Percentiles rank a stretch among this genome's conserved stretches.
Conservation (phyloP, 2,113 vertebrate genomes). For the Lagenorhynchus albirostris region DNA sequence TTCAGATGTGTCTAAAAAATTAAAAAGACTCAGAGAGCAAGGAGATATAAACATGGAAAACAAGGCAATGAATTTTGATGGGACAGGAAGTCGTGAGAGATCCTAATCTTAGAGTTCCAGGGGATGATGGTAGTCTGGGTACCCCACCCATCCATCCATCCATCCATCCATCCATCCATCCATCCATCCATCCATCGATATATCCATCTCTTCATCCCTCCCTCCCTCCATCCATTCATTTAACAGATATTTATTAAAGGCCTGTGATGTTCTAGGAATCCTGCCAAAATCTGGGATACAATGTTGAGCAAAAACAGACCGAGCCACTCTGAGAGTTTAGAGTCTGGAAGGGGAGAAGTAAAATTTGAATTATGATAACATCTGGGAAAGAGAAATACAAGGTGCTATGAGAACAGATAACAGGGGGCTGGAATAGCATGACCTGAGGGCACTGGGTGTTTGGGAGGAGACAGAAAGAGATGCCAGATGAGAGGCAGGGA, state of each 20-base stretch:
- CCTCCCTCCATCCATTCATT: background rate
- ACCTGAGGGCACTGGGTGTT: background rate
- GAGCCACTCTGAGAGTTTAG: background rate
- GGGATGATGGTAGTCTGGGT: background rate
- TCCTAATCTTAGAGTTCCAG: background rate
- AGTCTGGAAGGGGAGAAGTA: background rate
- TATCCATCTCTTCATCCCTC: background rate
- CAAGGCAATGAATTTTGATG: background rate
- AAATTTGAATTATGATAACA: background rate
- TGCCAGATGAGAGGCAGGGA: background rate
- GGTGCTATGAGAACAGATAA: background rate
- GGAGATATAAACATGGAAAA: background rate
- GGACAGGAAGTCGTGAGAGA: background rate
- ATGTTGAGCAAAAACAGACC: background rate
- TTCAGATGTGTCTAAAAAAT: background rate
- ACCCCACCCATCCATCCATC: background rate
- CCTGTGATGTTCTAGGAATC: background rate
- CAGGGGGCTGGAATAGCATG: background rate
- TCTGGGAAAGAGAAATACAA: background rate
- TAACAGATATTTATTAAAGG: background rate
- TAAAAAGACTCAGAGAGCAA: background rate
- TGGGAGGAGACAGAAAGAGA: background rate
- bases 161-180: background rate
- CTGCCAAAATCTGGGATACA: background rate
- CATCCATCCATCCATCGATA: background rate